Base-by-base conservation (phyloP, 2,888 invertebrate genomes). In the Embidobia sp. region DNA sequence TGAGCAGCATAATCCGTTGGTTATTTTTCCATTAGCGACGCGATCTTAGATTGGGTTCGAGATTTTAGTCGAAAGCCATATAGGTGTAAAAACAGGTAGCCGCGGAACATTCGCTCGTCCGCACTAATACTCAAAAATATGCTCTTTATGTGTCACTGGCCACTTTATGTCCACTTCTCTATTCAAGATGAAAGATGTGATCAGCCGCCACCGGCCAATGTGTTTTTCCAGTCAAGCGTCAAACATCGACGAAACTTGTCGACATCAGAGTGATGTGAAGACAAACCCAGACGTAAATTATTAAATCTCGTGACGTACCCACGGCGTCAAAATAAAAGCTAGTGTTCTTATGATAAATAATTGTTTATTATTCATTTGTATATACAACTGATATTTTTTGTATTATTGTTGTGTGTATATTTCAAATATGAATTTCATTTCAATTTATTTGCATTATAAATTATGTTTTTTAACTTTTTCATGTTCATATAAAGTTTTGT, bases 61-160 rank as follows among this genome's bases (percentile, higher is more conserved):
- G 69, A 77, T 75, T 79, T 59, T 67, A 13, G 19, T 44, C 44
- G 42, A 72, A 51, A 57, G 35, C 61, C 80, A 80, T 81, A 81
- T 82, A 79, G 82, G 83, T 83, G 84, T 82, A 83, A 85, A 85
- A 80, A 81, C 82, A 82, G 83, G 83, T 83, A 83, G 83, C 80
- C 18, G 42, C 27, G 40, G 57, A 29, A 57, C 49, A 48, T 42
- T 31, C 57, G 51, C 48, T 18, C 59, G 51, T 31, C 18, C 70
- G n/a, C n/a, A 57, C 84, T 88, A 88, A 89, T 87, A 77, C 87
- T 80, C 82, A 57, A 84, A 88, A 88, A 86, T 87, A 87, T 89
- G 88, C 87, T 86, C 85, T 88, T 89, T 87, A 88, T 88, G 88
- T 89, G 88, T 89, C 88, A 88, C 86, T 89, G 85, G 86, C 85